These are phyloP conservation scores for Pemphigus obesinymphae DNA, from an alignment of 1,140 invertebrate species.

Conservation along the genomic window DNA sequence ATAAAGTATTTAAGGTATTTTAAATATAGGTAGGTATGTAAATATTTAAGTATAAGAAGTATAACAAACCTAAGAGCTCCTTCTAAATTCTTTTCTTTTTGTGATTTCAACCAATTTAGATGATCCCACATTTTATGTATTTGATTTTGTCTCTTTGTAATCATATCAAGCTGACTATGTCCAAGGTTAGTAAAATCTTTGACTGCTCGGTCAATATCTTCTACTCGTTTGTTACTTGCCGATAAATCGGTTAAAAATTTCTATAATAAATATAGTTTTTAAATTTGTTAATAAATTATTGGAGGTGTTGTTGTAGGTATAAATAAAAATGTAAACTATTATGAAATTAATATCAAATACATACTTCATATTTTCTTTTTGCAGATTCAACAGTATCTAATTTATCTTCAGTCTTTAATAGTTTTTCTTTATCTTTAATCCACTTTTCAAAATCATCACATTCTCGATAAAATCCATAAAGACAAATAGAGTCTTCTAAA, in stretches of 20 bases:
- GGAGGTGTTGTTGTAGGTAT: too few species aligned
- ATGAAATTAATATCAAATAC: slow-evolving; percentile 1
- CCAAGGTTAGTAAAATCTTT: slow-evolving; percentile 77
- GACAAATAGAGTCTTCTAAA: slow-evolving; percentile 84
- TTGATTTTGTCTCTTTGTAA: slow-evolving; percentile 71
- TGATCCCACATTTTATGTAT: slow-evolving; percentile 84
- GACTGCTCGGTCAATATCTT: slow-evolving; percentile 81
- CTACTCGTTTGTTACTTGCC: slow-evolving; percentile 82
- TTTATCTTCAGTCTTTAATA: slow-evolving; percentile 77
- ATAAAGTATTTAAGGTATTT: background rate
- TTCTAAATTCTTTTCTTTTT: slow-evolving; percentile 86
- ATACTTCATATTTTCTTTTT: slow-evolving; percentile 87
- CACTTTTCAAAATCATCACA: slow-evolving; percentile 97
- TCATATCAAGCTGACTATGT: slow-evolving; percentile 84
- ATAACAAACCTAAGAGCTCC: slow-evolving; percentile 73
- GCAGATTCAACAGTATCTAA: slow-evolving; percentile 88
- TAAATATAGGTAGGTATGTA: background rate
- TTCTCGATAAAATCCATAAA: slow-evolving; percentile 93
- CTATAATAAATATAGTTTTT: slow-evolving; percentile 53
- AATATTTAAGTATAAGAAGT: background rate
- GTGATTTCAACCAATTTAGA: slow-evolving; percentile 79
- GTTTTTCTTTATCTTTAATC: slow-evolving; percentile 92
- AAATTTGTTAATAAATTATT: background rate
- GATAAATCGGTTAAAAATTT: slow-evolving; percentile 93
- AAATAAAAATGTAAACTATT: background rate